Percentiles rank a stretch among this genome's conserved stretches.
phyloP scores from a whole-genome alignment of 1,140 invertebrate genomes.

The Vollenhovia emeryi region DNA sequence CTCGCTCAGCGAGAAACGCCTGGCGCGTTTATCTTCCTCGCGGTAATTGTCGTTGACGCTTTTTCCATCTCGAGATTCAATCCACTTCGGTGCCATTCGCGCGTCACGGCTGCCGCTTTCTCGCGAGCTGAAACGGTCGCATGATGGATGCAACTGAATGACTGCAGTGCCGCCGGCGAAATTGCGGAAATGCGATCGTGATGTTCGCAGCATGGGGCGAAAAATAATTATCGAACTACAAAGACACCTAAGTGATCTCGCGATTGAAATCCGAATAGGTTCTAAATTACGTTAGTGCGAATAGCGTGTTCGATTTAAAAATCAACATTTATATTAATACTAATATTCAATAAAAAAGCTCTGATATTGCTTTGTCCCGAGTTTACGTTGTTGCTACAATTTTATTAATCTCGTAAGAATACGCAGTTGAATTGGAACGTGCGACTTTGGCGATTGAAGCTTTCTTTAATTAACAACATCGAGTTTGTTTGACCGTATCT shows the following conservation, averaged over 20 bases:
- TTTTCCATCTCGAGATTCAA: slow-evolving; percentile 45
- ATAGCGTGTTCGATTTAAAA: not conserved
- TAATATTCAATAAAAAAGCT: not conserved
- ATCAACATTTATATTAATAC: not conserved
- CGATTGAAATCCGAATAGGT: not conserved
- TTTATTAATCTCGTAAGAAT: not conserved
- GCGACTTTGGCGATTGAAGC: not conserved
- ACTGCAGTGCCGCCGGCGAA: not conserved
- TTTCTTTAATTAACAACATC: not conserved
- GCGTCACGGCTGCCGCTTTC: slow-evolving; percentile 3
- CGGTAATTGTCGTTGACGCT: slow-evolving; percentile 36
- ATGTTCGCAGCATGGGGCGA: not conserved
- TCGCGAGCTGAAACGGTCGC: not conserved
- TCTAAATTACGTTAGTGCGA: not conserved
- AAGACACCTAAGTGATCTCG: not conserved
- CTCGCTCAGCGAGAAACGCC: not conserved
- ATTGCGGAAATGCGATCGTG: slow-evolving; percentile 11
- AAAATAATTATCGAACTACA: not conserved
- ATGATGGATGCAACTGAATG: slow-evolving; percentile 26
- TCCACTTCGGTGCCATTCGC: slow-evolving; percentile 29
- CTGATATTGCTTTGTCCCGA: not conserved
- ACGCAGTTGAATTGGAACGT: not conserved
- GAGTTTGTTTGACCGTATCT: too few species aligned
- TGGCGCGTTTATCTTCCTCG: slow-evolving; percentile 34
- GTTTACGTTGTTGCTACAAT: not conserved